phyloP scores from a whole-genome alignment of 2,888 invertebrate species.

The Drosophila dives region DNA sequence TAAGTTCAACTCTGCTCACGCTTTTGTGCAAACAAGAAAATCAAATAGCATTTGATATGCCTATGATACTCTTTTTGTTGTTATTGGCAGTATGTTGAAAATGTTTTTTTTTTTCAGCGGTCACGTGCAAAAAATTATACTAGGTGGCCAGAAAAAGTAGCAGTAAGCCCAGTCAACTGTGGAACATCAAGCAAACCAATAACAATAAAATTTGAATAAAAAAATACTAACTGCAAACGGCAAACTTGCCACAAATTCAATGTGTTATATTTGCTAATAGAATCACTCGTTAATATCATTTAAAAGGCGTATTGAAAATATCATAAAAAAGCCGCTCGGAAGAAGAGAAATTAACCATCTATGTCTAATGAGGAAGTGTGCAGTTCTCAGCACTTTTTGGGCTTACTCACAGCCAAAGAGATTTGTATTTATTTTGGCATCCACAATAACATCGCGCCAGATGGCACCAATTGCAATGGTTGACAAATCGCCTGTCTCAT shows the following conservation, averaged over 20 bases:
- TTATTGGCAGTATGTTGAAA: conserved; percentile 36
- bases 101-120: conserved; percentile 19
- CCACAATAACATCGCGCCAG: conserved; percentile 48
- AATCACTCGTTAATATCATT: conserved; percentile 58
- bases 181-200: conserved; percentile 42
- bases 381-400: conserved; percentile 34
- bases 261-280: conserved; percentile 54
- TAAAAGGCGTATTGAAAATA: conserved; percentile 53
- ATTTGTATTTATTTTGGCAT: conserved; percentile 60
- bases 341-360: conserved; percentile 1
- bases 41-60: conserved; percentile 66
- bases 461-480: conserved; percentile 43
- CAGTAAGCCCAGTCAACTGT: conserved; percentile 62
- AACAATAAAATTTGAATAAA: conserved; percentile 10
- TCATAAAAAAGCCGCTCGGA: conserved; percentile 41
- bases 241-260: conserved; percentile 65
- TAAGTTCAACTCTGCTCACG: conserved; percentile 52
- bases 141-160: conserved; percentile 56
- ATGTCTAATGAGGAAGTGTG: conserved; percentile 36
- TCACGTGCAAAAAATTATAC: conserved; percentile 3
- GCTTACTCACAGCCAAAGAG: conserved; percentile 46
- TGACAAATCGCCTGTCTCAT: conserved; percentile 44
- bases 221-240: conserved; percentile 32
- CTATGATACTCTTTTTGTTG: conserved; percentile 50
- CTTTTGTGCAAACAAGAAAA: conserved; percentile 68